Evolutionary conservation across 2,888 invertebrate species (phyloP), one percentile per base, ranked within the genome.

Genomic region (Bellardia pandia): DNA sequence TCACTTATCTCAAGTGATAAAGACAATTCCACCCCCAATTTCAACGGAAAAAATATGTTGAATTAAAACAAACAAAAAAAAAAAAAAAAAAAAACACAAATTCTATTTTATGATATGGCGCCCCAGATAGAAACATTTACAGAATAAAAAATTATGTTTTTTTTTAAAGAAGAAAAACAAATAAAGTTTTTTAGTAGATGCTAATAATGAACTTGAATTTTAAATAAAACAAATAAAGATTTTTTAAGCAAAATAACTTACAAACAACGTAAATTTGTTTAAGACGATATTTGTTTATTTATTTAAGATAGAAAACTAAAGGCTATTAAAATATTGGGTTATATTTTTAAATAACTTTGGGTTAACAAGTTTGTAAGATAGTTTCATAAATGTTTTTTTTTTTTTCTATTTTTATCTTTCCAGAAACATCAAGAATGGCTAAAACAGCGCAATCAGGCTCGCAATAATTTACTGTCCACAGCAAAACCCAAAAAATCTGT

Each of bases 391-490:
- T 45, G 2, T 11, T 11, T 30, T 58, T 9, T 30, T 58, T 9
- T 58, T 58, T 11, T 6, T 16, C 4, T 23, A 16, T 62, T 86
- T 37, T 85, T 30, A 53, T 42, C 71, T 78, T 83, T 79, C 7
- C 88, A 93, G 93, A 92, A 93, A 91, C 93, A 93, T 89, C 91
- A 93, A 90, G 92, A 93, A 88, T 93, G 93, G 93, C 89, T 93
- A n/a, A 90, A 90, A 77, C 90, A 90, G 75, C 92, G 93, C 6
- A 91, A 90, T 69, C 89, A 91, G 16, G 79, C 62, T 2, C 85
- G 79, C 6, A 60, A 72, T 81, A 76, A 37, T 66, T 62, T 66
- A 42, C 74, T 76, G 45, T 75, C 81, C 86, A 90, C 86, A 68
- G n/a, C 48, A 37, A 78, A 85, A 86, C 76, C 83, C 8, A 85